phyloP scores from a whole-genome alignment of 1,140 invertebrate species.

The Apocrypta bakeri region DNA sequence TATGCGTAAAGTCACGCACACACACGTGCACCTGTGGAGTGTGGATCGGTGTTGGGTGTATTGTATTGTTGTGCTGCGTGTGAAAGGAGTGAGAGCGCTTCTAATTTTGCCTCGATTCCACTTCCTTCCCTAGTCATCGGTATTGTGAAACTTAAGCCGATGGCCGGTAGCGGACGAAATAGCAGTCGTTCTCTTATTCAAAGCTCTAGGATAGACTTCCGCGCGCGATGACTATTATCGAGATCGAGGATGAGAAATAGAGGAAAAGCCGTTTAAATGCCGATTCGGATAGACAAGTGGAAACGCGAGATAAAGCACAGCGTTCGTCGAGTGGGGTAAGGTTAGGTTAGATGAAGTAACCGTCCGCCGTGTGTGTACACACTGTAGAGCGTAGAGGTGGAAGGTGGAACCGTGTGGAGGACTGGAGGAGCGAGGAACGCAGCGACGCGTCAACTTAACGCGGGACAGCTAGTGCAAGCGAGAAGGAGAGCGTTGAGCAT shows the following conservation, averaged over 20 bases:
- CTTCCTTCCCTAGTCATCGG: neutral
- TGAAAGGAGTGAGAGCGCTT: neutral
- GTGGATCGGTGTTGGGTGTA: neutral
- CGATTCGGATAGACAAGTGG: too few relatives aligned
- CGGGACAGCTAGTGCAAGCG: neutral
- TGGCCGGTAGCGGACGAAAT: neutral
- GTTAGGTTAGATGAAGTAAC: neutral
- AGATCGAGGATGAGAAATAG: neutral
- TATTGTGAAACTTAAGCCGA: too few relatives aligned
- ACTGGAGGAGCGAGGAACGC: neutral
- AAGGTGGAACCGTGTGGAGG: neutral
- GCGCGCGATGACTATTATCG: neutral
- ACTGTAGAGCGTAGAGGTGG: neutral
- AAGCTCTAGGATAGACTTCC: neutral
- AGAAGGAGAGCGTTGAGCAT: slow-evolving; percentile 39
- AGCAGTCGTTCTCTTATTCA: too few relatives aligned
- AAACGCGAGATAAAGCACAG: neutral
- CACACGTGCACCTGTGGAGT: neutral
- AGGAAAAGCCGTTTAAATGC: too few relatives aligned
- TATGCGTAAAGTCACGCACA: too few relatives aligned
- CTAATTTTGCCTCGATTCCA: neutral
- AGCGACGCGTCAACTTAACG: neutral
- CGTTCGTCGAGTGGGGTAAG: neutral
- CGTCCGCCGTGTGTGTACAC: too few relatives aligned
- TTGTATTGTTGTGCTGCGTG: neutral